Base-by-base conservation (phyloP, 1,140 invertebrate species). In the Pseudomyrmex dendroicus region DNA sequence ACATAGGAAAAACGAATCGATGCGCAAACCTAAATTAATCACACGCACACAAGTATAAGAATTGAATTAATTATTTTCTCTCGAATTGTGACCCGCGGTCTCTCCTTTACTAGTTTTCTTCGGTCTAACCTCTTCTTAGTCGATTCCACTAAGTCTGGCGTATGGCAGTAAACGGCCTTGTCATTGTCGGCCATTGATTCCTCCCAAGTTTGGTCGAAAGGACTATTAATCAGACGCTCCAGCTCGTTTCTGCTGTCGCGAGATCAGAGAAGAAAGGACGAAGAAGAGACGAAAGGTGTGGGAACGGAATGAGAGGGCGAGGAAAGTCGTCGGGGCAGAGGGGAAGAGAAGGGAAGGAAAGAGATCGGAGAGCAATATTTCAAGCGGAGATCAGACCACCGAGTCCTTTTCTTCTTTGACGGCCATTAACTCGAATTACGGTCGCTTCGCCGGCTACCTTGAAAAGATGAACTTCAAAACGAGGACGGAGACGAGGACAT, bases 341-440 rank as follows among this genome's bases (percentile, higher is more conserved):
- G 10, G 52, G 46, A 17, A 15, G 35, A 12, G 15, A n/a, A 9
- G 15, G 13, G 13, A 59, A 63, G 48, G 10, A 13, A 1, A 2
- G 15, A 9, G 22, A 8, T 44, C 22, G 15, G 56, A 57, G 57
- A 46, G 73, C 84, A 59, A 84, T 89, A 86, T 89, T 89, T 89
- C 80, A 89, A 82, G 44, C 70, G 59, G 56, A 88, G 87, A 89
- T 89, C 87, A 88, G 68, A 70, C 68, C 59, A 48, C 61, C 64
- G 70, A 0, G 46, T 15, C 83, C 83, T 76, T 89, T 88, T 89
- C 87, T 89, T 86, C 86, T 70, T 82, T 82, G 72, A 76, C 74
- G 87, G 72, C 87, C 84, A 89, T 89, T 89, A 89, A 89, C 87
- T 89, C 87, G 86, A 88, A 89, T 89, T 88, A 89, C 86, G 86